Percentiles rank a stretch among this genome's conserved stretches.
Evolutionary conservation across 2,797 vertebrate species (phyloP).

Genomic region (Coranthus polyacanthus): DNA sequence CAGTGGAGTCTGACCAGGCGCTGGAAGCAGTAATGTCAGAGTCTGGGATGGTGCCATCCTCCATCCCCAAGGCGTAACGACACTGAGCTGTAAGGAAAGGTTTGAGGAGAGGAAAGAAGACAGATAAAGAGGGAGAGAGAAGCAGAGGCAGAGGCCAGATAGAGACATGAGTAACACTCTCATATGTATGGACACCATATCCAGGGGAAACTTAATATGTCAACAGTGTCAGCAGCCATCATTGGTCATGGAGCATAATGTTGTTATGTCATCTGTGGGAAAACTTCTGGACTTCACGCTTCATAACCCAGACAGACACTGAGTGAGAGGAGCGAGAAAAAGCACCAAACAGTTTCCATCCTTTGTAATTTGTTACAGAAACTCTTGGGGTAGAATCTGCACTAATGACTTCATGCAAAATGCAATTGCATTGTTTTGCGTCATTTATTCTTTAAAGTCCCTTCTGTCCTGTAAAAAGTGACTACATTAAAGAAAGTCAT

Average conservation of each 20-base stretch:
- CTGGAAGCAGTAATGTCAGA: constrained; percentile 93
- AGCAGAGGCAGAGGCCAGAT: constrained; percentile 22
- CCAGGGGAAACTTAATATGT: constrained; percentile 69
- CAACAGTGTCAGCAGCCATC: constrained; percentile 54
- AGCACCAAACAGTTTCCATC: constrained; percentile 18
- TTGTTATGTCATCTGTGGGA: constrained; percentile 73
- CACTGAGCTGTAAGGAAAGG: constrained; percentile 85
- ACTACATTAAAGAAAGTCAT: constrained; percentile 23
- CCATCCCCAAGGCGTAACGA: constrained; percentile 95
- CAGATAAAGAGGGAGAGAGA: constrained; percentile 5
- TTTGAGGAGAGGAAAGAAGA: constrained; percentile 22
- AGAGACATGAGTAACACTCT: constrained; percentile 57
- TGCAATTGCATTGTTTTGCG: constrained; percentile 33
- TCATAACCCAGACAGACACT: constrained; percentile 39
- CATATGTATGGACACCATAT: constrained; percentile 41
- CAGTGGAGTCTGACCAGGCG: constrained; percentile 95
- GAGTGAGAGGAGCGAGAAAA: constrained; percentile 15
- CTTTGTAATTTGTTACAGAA: constrained; percentile 30
- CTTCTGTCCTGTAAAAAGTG: constrained; percentile 15
- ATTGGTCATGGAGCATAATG: constrained; percentile 63
- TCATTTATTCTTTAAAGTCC: constrained; percentile 29
- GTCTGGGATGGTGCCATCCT: constrained; percentile 93
- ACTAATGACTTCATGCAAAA: constrained; percentile 40
- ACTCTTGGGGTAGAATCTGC: constrained; percentile 1
- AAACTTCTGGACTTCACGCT: constrained; percentile 65